Percentiles rank a stretch among this genome's conserved stretches.
phyloP scores from a whole-genome alignment of 2,888 invertebrate genomes.

The Acanthosepion lycidas region DNA sequence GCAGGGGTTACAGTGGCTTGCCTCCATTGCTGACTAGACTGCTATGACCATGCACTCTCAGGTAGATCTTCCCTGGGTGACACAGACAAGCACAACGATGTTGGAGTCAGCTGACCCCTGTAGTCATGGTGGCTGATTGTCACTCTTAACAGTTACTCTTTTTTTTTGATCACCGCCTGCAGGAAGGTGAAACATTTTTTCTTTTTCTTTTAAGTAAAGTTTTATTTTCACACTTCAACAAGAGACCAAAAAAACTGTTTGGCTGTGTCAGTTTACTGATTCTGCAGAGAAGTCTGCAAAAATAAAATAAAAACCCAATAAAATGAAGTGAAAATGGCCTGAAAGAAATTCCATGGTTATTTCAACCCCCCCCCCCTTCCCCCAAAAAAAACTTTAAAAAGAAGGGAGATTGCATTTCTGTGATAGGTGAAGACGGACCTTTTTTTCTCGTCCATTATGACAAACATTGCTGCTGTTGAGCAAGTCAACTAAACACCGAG shows the following conservation, averaged over 20 bases:
- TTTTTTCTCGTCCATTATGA: not conserved
- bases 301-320: not conserved
- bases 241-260: not conserved
- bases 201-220: not conserved
- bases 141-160: not conserved
- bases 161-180: not conserved
- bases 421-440: not conserved
- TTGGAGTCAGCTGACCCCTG: conserved; percentile 8
- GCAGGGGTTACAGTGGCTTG: conserved; percentile 72
- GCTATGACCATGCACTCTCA: conserved; percentile 51
- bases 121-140: not conserved
- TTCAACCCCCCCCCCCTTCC: too few species aligned
- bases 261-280: not conserved
- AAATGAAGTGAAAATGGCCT: too few species aligned
- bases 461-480: not conserved
- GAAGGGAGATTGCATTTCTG: not conserved
- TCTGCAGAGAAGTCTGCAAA: not conserved
- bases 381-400: not conserved
- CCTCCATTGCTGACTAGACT: not conserved
- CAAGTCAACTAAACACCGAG: not conserved
- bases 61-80: not conserved
- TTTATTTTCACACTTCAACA: not conserved
- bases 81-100: not conserved
- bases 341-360: not conserved
- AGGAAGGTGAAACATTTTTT: not conserved